phyloP scores from a whole-genome alignment of 2,888 invertebrate species.

The Drosophila borborema region DNA sequence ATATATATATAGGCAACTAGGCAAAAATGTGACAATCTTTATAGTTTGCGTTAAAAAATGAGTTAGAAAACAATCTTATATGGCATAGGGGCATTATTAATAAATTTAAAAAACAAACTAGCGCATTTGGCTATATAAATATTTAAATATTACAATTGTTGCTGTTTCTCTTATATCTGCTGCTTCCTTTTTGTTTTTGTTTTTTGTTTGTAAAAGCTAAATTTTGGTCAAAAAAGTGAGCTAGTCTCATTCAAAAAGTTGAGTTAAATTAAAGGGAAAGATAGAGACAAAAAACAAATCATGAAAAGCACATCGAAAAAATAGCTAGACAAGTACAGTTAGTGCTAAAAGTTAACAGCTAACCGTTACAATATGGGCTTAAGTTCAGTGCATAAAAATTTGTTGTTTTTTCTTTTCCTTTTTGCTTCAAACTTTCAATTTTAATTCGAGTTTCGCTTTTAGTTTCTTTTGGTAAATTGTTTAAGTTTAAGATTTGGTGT shows the following conservation, averaged over 20 bases:
- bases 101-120: conserved; percentile 15
- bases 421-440: conserved; percentile 6
- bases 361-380: conserved; percentile 36
- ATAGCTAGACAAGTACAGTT: conserved; percentile 61
- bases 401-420: conserved; percentile 6
- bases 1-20: conserved; percentile 38
- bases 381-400: conserved; percentile 34
- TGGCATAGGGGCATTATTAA: conserved; percentile 3
- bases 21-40: conserved; percentile 33
- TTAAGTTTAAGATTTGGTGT: conserved; percentile 5
- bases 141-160: conserved; percentile 41
- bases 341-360: conserved; percentile 38
- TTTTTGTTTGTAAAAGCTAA: conserved; percentile 53
- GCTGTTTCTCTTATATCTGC: not conserved
- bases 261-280: conserved; percentile 20
- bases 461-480: conserved; percentile 15
- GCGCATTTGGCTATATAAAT: conserved; percentile 51
- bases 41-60: conserved; percentile 11
- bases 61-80: not conserved
- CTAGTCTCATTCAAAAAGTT: conserved; percentile 54
- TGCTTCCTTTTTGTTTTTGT: not conserved
- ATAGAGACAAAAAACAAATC: conserved; percentile 34
- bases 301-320: conserved; percentile 63
- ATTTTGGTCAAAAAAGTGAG: conserved; percentile 61
- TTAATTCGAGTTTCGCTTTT: conserved; percentile 12